Evolutionary conservation across 2,113 vertebrate species (phyloP).

Genomic region (Ailuropoda melanoleuca): DNA sequence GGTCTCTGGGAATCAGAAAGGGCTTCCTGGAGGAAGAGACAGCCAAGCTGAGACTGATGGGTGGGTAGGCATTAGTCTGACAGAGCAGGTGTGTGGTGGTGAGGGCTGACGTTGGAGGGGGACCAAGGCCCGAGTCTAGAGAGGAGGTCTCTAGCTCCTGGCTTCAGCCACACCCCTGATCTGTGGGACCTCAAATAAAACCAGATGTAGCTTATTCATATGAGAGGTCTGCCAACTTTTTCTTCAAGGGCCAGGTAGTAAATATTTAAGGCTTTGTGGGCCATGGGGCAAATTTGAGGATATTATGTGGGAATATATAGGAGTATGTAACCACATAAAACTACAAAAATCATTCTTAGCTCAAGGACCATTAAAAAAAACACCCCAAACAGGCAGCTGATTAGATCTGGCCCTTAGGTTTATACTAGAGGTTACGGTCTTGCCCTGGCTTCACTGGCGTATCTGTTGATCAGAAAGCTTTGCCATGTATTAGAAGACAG

Average conservation of each 20-base stretch:
- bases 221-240: neutral
- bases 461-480: neutral
- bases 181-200: neutral
- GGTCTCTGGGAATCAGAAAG: neutral
- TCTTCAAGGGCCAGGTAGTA: neutral
- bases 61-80: neutral
- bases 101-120: neutral
- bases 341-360: neutral
- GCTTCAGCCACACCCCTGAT: neutral
- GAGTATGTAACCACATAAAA: neutral
- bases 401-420: neutral
- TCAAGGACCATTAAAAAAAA: neutral
- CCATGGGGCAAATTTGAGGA: neutral
- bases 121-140: neutral
- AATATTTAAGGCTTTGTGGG: neutral
- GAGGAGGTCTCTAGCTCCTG: neutral
- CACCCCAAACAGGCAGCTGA: neutral
- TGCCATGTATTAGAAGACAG: fast-evolving
- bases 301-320: neutral
- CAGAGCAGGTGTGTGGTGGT: neutral
- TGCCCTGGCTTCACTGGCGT: neutral
- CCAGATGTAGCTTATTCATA: neutral
- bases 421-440: neutral
- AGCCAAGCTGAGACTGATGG: neutral
- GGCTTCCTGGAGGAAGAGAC: slow-evolving; percentile 17